These are phyloP conservation scores for Cheirogaleus medius DNA, from an alignment of 2,113 vertebrate genomes.

Conservation along the genomic window DNA sequence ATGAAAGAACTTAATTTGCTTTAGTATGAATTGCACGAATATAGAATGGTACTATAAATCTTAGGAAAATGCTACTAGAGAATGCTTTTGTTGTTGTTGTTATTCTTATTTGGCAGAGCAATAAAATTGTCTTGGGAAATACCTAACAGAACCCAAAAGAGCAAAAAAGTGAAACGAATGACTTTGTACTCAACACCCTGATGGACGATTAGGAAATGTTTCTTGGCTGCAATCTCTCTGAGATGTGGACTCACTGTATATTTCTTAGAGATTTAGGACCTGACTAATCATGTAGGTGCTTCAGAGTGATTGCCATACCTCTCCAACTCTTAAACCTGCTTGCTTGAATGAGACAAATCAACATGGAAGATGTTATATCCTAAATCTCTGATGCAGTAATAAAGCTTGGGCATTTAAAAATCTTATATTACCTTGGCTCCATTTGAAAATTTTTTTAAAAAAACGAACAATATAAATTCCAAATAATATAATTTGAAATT, in stretches of 20 bases:
- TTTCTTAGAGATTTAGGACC: neutral
- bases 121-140: neutral
- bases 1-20: neutral
- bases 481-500: neutral
- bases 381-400: neutral
- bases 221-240: neutral
- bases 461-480: neutral
- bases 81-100: neutral
- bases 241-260: neutral
- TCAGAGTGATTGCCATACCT: neutral
- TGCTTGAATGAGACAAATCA: neutral
- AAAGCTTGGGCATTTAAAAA: neutral
- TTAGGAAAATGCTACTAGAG: neutral
- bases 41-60: neutral
- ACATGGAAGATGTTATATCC: neutral
- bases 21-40: neutral
- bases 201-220: neutral
- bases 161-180: neutral
- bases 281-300: neutral
- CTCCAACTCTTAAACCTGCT: neutral
- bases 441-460: neutral
- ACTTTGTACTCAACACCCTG: neutral
- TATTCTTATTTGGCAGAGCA: neutral
- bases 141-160: neutral
- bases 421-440: neutral